Percentiles rank a stretch among this genome's conserved stretches.
Evolutionary conservation across 1,140 invertebrate genomes (phyloP).

Genomic region (Diabrotica virgifera): DNA sequence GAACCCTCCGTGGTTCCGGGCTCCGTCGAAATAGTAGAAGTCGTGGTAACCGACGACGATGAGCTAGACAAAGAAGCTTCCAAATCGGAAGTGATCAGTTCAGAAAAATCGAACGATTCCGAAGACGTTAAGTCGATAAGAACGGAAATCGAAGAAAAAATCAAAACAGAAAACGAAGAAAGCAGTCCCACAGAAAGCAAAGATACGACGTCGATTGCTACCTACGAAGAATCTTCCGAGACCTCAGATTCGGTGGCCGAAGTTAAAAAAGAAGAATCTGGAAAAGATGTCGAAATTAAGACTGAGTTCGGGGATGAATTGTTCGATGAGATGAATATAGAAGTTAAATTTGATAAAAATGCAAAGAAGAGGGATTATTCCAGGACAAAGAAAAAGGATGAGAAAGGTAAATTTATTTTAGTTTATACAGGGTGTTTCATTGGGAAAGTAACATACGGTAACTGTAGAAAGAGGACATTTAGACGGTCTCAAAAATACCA

Average conservation of each 20-base stretch:
- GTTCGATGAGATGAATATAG: slow-evolving; percentile 58
- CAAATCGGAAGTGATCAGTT: slow-evolving; percentile 40
- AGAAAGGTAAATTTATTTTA: slow-evolving; percentile 31
- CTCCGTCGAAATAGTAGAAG: slow-evolving; percentile 41
- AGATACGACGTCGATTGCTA: slow-evolving; percentile 30
- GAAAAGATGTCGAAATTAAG: slow-evolving; percentile 15
- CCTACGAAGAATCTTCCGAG: slow-evolving; percentile 37
- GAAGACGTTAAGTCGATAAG: slow-evolving; percentile 31
- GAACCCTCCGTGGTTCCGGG: slow-evolving; percentile 22
- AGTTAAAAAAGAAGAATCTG: slow-evolving; percentile 22
- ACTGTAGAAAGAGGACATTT: too few species aligned
- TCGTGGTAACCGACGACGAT: slow-evolving; percentile 41
- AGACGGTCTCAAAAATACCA: too few species aligned
- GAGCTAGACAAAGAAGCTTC: slow-evolving; percentile 45
- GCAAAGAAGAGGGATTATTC: slow-evolving; percentile 50
- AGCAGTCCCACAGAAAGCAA: slow-evolving; percentile 21
- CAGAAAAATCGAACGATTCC: slow-evolving; percentile 19
- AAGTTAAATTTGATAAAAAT: slow-evolving; percentile 53
- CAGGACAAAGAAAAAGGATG: slow-evolving; percentile 49
- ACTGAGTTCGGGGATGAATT: slow-evolving; percentile 40
- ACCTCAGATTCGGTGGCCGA: slow-evolving; percentile 9
- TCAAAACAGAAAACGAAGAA: slow-evolving; percentile 18
- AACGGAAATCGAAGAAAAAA: slow-evolving; percentile 28
- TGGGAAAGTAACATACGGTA: too few species aligned
- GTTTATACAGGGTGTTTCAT: too few species aligned